phyloP scores from a whole-genome alignment of 2,888 invertebrate genomes.

The Lottia scabra region DNA sequence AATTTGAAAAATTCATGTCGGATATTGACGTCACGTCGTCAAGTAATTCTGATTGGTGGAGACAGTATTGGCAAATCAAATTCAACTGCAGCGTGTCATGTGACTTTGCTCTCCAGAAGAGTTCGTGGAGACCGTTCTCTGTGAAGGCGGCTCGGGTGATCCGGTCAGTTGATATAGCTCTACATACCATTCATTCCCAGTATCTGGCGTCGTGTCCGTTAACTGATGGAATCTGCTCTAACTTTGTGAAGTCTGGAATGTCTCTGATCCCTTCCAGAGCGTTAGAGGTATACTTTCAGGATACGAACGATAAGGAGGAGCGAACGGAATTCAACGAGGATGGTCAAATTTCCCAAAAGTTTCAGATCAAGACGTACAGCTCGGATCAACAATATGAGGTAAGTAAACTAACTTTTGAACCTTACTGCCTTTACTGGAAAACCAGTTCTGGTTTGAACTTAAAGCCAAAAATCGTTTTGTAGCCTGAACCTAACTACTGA shows the following conservation, averaged over 20 bases:
- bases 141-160: slow-evolving; percentile 44
- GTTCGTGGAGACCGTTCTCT: slow-evolving; percentile 7
- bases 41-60: slow-evolving; percentile 22
- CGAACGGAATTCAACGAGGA: background rate
- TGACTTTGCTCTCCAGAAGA: background rate
- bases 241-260: slow-evolving; percentile 25
- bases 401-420: slow-evolving; percentile 12
- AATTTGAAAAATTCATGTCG: slow-evolving; percentile 14
- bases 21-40: slow-evolving; percentile 17
- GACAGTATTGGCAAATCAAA: slow-evolving; percentile 20
- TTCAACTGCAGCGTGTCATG: slow-evolving; percentile 15
- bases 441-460: too few relatives aligned
- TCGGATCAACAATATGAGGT: background rate
- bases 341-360: background rate
- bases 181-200: slow-evolving; percentile 41
- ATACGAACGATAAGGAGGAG: slow-evolving; percentile 15
- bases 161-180: slow-evolving; percentile 39
- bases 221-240: slow-evolving; percentile 36
- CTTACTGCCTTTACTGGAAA: too few relatives aligned
- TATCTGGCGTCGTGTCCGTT: slow-evolving; percentile 35
- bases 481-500: too few relatives aligned
- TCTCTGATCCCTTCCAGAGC: background rate
- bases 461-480: too few relatives aligned
- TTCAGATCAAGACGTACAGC: background rate
- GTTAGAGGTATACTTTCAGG: slow-evolving; percentile 10